Base-by-base conservation (phyloP, 2,797 vertebrate species). In the Dipus sagitta region DNA sequence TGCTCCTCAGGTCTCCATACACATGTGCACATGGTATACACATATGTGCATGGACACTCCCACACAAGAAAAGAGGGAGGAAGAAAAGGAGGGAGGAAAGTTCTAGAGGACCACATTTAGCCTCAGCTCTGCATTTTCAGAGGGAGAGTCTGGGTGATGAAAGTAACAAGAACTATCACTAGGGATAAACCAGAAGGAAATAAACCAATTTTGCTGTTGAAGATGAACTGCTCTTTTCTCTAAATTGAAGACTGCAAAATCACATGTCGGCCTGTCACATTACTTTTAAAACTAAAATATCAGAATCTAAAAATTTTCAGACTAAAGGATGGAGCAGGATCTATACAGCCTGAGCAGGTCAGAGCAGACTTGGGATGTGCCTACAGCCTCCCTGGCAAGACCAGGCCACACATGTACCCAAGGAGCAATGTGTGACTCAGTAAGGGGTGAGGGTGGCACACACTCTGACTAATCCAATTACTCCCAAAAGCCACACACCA, bases 171-270 rank as follows among this genome's bases (percentile, higher is more conserved):
- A 90, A 77, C 58, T 88, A 47, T 77, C 34, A 75, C 24, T 85
- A 77, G 42, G 6, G 38, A 83, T 89, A 82, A 74, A 18, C 47
- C 64, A 34, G 54, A 84, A 88, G 70, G 11, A 87, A 78, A 84
- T 34, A 75, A 88, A 83, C 28, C 58, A 14, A 28, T 85, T 94
- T 92, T 34, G 23, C 71, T 65, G 71, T 11, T 80, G 34, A 87
- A 90, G 52, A 80, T 62, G 42, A 93, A 34, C 34, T 32, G 70
- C 12, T 76, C 75, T 72, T 87, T 84, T 79, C 91, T 28, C 10
- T 93, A 77, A 84, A 85, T 38, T 32, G 34, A 89, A 83, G 93
- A 74, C 75, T 79, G 83, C 7, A 67, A 71, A 83, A 76, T 32
- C 28, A 17, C 24, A 93, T 30, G 8, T 54, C 58, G 28, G 64